Percentiles rank a stretch among this genome's conserved stretches.
These are phyloP conservation scores for Heteropelma amictum DNA, from an alignment of 2,888 invertebrate species.

Conservation along the genomic window DNA sequence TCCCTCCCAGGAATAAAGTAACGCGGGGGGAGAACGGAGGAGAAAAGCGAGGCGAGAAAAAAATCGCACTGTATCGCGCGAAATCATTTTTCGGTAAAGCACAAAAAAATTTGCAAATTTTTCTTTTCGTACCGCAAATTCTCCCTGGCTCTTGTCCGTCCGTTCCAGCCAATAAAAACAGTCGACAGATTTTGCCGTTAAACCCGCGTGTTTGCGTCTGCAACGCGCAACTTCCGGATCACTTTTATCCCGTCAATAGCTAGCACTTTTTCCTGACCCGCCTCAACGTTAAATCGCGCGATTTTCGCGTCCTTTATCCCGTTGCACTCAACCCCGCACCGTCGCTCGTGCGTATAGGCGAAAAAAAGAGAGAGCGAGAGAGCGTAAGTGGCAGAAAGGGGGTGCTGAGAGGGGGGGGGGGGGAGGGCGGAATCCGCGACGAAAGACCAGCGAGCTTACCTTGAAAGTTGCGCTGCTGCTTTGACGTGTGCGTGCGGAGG, in stretches of 20 bases:
- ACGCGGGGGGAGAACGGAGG: too few relatives aligned
- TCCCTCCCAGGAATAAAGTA: too few relatives aligned
- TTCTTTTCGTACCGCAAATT: too few relatives aligned
- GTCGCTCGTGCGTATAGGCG: neutral
- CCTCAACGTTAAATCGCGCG: constrained; percentile 40
- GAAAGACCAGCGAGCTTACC: constrained; percentile 31
- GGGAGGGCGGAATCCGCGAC: neutral
- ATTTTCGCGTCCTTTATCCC: constrained; percentile 35
- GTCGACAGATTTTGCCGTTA: too few relatives aligned
- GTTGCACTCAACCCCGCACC: constrained; percentile 45
- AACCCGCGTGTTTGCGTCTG: too few relatives aligned
- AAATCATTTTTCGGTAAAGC: too few relatives aligned
- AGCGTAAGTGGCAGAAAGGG: neutral
- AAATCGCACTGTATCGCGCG: too few relatives aligned
- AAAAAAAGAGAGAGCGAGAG: neutral
- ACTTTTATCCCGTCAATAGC: constrained; percentile 37
- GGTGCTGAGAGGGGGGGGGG: neutral
- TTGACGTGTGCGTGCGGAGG: constrained; percentile 25
- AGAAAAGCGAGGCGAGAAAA: too few relatives aligned
- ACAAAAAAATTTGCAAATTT: too few relatives aligned
- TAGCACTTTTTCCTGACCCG: constrained; percentile 40
- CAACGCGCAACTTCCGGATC: too few relatives aligned
- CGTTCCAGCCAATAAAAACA: too few relatives aligned
- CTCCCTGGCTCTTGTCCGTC: too few relatives aligned
- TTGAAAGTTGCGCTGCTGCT: constrained; percentile 30